phyloP scores from a whole-genome alignment of 2,113 vertebrate species.

The Myrmophylax atrothorax region DNA sequence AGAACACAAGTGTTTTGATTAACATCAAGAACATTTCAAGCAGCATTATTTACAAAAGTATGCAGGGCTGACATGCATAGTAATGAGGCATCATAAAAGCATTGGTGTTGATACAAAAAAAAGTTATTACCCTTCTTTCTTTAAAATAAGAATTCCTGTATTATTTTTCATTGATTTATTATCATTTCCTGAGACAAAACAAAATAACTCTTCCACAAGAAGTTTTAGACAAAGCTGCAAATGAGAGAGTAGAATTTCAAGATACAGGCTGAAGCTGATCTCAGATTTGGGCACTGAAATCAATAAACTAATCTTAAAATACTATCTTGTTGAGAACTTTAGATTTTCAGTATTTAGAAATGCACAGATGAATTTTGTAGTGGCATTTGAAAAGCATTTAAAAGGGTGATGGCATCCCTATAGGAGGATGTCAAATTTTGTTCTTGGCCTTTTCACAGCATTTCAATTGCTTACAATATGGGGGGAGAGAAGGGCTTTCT shows the following conservation, averaged over 20 bases:
- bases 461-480: no score
- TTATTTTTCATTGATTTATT: neutral
- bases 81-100: neutral
- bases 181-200: neutral
- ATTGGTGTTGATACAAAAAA: neutral
- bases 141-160: neutral
- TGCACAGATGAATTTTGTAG: neutral
- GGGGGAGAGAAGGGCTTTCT: no score
- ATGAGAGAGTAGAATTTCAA: neutral
- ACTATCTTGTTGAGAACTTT: neutral
- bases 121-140: neutral
- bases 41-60: neutral
- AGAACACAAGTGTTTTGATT: conserved; percentile 34
- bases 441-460: no score
- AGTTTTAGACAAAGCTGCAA: neutral
- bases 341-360: neutral
- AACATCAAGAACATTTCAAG: conserved; percentile 13
- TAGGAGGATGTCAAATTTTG: no score
- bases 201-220: neutral
- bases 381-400: neutral
- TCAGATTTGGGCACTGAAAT: neutral
- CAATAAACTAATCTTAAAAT: neutral
- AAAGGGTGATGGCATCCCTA: neutral
- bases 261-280: neutral
- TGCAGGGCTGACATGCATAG: neutral